phyloP scores from a whole-genome alignment of 2,888 invertebrate species.

The Melieria omissa region DNA sequence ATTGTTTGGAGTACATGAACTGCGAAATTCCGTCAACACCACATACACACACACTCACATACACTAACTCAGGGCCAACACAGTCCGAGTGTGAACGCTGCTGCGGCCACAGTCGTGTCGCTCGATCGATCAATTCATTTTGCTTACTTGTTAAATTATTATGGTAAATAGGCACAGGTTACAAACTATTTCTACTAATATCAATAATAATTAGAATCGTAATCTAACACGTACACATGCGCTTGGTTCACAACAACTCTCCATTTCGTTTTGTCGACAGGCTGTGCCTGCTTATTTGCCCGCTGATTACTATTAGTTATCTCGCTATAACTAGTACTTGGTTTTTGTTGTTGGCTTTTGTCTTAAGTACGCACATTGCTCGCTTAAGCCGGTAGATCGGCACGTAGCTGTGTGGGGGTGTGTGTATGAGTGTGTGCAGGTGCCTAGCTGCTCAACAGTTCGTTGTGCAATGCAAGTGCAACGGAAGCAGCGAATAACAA shows the following conservation, averaged over 20 bases:
- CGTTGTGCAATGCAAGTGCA: too few relatives aligned
- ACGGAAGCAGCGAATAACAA: too few relatives aligned
- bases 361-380: too few relatives aligned
- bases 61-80: conserved; percentile 16
- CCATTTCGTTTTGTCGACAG: background rate
- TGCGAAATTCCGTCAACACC: background rate
- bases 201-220: conserved; percentile 28
- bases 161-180: conserved; percentile 35
- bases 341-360: too few relatives aligned
- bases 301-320: too few relatives aligned
- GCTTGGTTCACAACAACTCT: background rate
- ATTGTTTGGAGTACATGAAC: too few relatives aligned
- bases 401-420: too few relatives aligned
- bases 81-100: conserved; percentile 7
- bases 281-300: too few relatives aligned
- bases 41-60: conserved; percentile 15
- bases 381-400: too few relatives aligned
- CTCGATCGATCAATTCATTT: conserved; percentile 1
- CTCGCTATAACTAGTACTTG: too few relatives aligned
- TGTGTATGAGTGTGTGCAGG: conserved; percentile 3
- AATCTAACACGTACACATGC: conserved; percentile 22
- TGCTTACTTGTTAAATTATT: conserved; percentile 23
- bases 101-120: background rate
- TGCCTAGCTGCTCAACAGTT: background rate
- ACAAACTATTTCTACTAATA: conserved; percentile 37